phyloP scores from a whole-genome alignment of 2,797 vertebrate genomes.

The Peromyscus eremicus region DNA sequence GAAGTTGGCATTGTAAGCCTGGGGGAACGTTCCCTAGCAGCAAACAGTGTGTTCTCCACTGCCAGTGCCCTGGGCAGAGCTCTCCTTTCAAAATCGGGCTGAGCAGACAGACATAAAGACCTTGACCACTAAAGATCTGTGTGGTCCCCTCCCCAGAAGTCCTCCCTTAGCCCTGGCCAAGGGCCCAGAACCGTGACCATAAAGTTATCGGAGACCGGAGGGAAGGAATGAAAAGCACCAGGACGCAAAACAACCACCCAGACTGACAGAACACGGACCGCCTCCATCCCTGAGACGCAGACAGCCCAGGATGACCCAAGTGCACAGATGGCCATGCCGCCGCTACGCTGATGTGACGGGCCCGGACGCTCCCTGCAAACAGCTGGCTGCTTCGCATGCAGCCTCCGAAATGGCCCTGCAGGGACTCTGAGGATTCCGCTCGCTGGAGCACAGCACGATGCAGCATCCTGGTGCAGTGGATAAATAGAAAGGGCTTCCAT shows the following conservation, averaged over 20 bases:
- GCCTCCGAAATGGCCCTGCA: slow-evolving; percentile 86
- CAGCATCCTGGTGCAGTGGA: slow-evolving; percentile 78
- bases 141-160: neutral
- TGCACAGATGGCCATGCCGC: slow-evolving; percentile 84
- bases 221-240: neutral
- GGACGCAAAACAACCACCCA: neutral
- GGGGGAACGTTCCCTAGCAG: neutral
- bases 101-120: neutral
- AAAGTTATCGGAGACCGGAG: neutral
- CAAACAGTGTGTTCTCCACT: slow-evolving; percentile 51
- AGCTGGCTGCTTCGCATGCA: slow-evolving; percentile 88
- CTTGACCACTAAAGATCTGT: neutral
- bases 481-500: slow-evolving; percentile 87
- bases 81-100: neutral
- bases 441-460: slow-evolving; percentile 85
- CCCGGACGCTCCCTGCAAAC: slow-evolving; percentile 83
- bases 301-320: slow-evolving; percentile 74
- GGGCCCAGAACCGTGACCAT: neutral
- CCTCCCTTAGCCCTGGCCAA: neutral
- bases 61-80: neutral
- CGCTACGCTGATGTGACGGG: slow-evolving; percentile 81
- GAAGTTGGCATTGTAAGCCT: slow-evolving; percentile 31
- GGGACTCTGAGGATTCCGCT: slow-evolving; percentile 86
- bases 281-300: slow-evolving; percentile 9
- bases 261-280: neutral